These are phyloP conservation scores for Dromius quadrimaculatus DNA, from an alignment of 2,888 invertebrate species.

Conservation along the genomic window DNA sequence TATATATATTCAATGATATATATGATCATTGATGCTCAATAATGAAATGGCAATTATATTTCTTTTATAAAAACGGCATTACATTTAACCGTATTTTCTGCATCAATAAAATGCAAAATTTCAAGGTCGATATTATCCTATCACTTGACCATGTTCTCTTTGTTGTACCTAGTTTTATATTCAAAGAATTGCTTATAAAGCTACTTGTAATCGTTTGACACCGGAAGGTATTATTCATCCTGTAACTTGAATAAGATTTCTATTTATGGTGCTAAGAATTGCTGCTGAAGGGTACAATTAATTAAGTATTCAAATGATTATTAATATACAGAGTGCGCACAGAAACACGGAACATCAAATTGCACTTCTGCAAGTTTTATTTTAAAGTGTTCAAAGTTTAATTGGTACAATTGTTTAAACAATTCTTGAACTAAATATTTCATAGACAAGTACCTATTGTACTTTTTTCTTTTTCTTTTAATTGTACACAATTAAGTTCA, in stretches of 20 bases:
- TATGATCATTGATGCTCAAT: too few relatives aligned
- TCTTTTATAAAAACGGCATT: too few relatives aligned
- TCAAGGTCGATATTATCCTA: conserved; percentile 12
- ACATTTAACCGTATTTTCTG: too few relatives aligned
- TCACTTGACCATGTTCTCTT: background rate
- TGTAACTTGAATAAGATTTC: conserved; percentile 4
- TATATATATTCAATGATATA: too few relatives aligned
- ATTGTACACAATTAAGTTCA: conserved; percentile 24
- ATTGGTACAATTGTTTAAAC: background rate
- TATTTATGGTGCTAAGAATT: conserved; percentile 13
- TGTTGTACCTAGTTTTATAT: conserved; percentile 5
- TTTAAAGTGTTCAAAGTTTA: background rate
- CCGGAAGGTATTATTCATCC: conserved; percentile 28
- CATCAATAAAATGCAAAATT: too few relatives aligned
- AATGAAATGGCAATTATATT: too few relatives aligned
- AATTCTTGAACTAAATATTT: conserved; percentile 15
- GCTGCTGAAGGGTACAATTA: conserved; percentile 5
- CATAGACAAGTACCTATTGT: background rate
- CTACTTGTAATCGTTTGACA: background rate
- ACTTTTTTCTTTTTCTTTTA: background rate
- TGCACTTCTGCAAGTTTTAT: background rate
- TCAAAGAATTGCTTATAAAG: conserved; percentile 10
- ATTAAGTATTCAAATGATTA: conserved; percentile 14
- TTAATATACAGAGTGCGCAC: too few relatives aligned
- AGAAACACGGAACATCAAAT: too few relatives aligned